Conservation (phyloP, 2,888 invertebrate species). For the Polia nebulosa region DNA sequence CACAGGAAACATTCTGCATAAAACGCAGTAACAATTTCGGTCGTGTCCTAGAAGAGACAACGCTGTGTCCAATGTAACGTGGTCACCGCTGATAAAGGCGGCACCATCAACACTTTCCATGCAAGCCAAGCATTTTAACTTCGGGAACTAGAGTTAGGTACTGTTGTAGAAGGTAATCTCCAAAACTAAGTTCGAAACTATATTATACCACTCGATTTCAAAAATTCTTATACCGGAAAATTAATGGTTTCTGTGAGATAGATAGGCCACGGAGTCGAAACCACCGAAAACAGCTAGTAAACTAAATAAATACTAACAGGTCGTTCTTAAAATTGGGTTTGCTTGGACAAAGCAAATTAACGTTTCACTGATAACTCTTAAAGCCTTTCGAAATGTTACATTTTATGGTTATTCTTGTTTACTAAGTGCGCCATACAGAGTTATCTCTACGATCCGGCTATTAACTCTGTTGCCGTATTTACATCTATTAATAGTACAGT, state of each 20-base stretch:
- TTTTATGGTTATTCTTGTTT: constrained; percentile 50
- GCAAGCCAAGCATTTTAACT: too few species aligned
- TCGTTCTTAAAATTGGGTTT: constrained; percentile 10
- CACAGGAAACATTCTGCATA: too few species aligned
- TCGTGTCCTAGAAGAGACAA: too few species aligned
- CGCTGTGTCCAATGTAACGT: too few species aligned
- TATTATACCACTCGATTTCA: too few species aligned
- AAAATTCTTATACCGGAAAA: neutral
- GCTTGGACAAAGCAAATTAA: constrained; percentile 31
- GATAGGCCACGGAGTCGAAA: neutral
- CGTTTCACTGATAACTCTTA: constrained; percentile 15
- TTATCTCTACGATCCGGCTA: constrained; percentile 47
- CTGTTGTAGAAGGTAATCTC: too few species aligned
- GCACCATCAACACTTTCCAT: too few species aligned
- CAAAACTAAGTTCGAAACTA: too few species aligned
- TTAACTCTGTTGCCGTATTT: constrained; percentile 38
- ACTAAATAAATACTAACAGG: neutral
- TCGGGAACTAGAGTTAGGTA: too few species aligned
- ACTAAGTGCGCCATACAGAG: constrained; percentile 16
- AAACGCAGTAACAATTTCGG: too few species aligned
- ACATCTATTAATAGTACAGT: constrained; percentile 32
- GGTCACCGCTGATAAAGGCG: too few species aligned
- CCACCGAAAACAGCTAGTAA: neutral
- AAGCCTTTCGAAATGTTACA: constrained; percentile 35
- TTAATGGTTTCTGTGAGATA: too few species aligned